phyloP scores from a whole-genome alignment of 2,888 invertebrate species.

The Orthonychiurus folsomi region DNA sequence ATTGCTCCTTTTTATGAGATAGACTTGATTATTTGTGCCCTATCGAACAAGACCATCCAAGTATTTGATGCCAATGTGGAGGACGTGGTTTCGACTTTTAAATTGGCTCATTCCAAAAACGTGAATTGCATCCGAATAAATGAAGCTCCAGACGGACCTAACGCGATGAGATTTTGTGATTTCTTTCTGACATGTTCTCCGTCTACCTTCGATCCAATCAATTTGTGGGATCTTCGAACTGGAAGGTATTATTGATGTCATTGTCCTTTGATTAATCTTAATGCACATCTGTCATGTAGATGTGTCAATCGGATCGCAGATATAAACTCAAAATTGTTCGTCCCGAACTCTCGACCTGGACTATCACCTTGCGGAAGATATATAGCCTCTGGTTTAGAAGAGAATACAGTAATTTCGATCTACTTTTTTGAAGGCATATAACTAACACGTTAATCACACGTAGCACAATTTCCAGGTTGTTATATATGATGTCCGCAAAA shows the following conservation, averaged over 20 bases:
- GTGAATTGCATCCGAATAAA: constrained; percentile 36
- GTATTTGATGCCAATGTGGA: constrained; percentile 36
- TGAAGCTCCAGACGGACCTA: constrained; percentile 32
- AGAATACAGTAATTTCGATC: constrained; percentile 24
- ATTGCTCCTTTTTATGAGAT: no score
- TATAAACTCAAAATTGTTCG: constrained; percentile 23
- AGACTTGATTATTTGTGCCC: constrained; percentile 31
- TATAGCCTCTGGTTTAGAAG: constrained; percentile 37
- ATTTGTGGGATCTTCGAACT: constrained; percentile 35
- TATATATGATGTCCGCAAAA: constrained; percentile 32
- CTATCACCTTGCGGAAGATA: constrained; percentile 37
- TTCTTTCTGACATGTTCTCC: constrained; percentile 7
- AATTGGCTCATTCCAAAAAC: constrained; percentile 29
- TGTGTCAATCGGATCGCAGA: constrained; percentile 34
- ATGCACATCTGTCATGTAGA: constrained; percentile 14
- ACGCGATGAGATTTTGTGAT: constrained; percentile 13
- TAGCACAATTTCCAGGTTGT: constrained; percentile 18
- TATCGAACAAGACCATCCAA: constrained; percentile 31
- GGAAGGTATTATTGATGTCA: constrained; percentile 19
- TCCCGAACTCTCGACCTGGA: constrained; percentile 27
- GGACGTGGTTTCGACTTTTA: constrained; percentile 19
- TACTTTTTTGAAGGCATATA: not conserved
- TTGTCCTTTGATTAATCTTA: constrained; percentile 7
- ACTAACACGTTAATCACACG: not conserved
- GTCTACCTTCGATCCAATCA: constrained; percentile 29